These are phyloP conservation scores for Noctua janthe DNA, from an alignment of 2,888 invertebrate species.

Conservation along the genomic window DNA sequence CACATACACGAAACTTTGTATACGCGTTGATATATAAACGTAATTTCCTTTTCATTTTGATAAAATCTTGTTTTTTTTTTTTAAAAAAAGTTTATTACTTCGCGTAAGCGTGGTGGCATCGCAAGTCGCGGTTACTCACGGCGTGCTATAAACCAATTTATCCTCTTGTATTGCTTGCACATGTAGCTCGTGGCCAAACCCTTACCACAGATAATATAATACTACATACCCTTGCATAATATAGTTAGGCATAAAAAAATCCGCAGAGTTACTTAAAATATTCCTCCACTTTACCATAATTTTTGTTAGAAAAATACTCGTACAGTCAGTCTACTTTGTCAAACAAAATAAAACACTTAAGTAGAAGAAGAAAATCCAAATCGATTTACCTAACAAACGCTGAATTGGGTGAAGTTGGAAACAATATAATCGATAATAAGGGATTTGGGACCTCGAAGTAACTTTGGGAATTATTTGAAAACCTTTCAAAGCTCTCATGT, in stretches of 20 bases:
- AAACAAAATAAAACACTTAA: constrained; percentile 15
- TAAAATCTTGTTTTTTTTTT: too few species aligned
- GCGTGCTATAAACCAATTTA: background rate
- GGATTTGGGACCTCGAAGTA: constrained; percentile 45
- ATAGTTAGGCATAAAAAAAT: background rate
- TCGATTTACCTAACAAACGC: constrained; percentile 21
- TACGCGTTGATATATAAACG: too few species aligned
- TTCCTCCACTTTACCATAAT: background rate
- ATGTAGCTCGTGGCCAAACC: background rate
- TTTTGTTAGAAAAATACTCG: background rate
- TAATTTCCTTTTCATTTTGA: too few species aligned
- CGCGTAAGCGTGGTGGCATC: background rate
- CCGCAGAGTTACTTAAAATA: background rate
- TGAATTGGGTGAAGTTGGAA: constrained; percentile 48
- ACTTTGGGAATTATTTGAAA: constrained; percentile 55
- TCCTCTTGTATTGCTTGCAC: too few species aligned
- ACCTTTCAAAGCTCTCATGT: constrained; percentile 54
- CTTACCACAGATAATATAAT: too few species aligned
- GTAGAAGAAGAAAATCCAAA: background rate
- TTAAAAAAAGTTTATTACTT: background rate
- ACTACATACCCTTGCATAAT: background rate
- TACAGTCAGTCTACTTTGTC: background rate
- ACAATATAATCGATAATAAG: constrained; percentile 66
- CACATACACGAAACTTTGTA: too few species aligned
- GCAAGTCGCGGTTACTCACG: background rate